Evolutionary conservation across 2,888 invertebrate genomes (phyloP).

Genomic region (Cremastinae sp.): DNA sequence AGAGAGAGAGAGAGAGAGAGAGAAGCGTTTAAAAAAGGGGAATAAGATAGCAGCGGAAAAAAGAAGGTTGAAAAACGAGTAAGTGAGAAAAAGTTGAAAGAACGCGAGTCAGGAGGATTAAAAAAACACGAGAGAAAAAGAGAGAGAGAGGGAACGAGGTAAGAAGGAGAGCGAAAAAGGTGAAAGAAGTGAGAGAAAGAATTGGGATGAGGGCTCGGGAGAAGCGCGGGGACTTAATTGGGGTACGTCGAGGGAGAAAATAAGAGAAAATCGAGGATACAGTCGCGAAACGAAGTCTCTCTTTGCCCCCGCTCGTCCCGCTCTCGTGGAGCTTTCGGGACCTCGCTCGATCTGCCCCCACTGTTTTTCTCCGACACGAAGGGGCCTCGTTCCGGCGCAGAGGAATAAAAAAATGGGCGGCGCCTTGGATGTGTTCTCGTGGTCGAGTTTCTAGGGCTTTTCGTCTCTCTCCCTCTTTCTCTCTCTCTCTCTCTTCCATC

Average conservation of each 20-base stretch:
- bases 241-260: conserved; percentile 53
- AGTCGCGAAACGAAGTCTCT: conserved; percentile 46
- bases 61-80: conserved; percentile 9
- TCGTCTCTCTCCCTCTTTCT: conserved; percentile 45
- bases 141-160: conserved; percentile 6
- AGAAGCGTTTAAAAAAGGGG: neutral
- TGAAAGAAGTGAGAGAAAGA: conserved; percentile 21
- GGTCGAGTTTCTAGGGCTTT: conserved; percentile 67
- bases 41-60: conserved; percentile 7
- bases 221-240: conserved; percentile 53
- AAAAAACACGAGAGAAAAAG: neutral
- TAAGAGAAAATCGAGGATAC: conserved; percentile 44
- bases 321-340: conserved; percentile 40
- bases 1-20: conserved; percentile 5
- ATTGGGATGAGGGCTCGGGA: conserved; percentile 21
- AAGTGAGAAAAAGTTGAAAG: conserved; percentile 16
- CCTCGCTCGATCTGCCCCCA: conserved; percentile 26
- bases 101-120: conserved; percentile 17
- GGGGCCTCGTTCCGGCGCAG: conserved; percentile 37
- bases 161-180: conserved; percentile 26
- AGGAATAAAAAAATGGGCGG: conserved; percentile 79
- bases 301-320: neutral
- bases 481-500: too few species aligned
- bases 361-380: neutral
- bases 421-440: conserved; percentile 73